These are phyloP conservation scores for Penelope pileata DNA, from an alignment of 2,113 vertebrate genomes.

Conservation along the genomic window DNA sequence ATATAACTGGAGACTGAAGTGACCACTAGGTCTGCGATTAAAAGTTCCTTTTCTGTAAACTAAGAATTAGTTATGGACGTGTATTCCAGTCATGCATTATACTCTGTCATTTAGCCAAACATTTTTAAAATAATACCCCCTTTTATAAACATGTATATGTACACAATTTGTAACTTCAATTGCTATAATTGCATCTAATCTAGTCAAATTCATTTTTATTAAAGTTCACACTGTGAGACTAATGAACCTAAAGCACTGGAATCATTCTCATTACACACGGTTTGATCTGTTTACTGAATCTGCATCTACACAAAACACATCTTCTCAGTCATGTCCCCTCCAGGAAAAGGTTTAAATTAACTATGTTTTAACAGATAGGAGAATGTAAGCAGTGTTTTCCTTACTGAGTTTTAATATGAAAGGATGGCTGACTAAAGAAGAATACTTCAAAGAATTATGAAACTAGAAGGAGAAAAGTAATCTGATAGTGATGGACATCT, in stretches of 20 bases:
- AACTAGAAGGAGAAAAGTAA: background rate
- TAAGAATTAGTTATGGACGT: background rate
- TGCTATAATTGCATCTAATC: constrained; percentile 56
- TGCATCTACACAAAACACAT: constrained; percentile 21
- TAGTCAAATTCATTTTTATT: constrained; percentile 48
- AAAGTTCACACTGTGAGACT: constrained; percentile 57
- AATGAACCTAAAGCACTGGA: constrained; percentile 51
- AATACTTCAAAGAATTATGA: background rate
- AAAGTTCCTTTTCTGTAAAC: background rate
- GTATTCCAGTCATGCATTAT: background rate
- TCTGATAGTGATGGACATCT: background rate
- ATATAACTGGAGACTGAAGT: background rate
- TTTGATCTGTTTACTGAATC: background rate
- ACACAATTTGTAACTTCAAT: constrained; percentile 36
- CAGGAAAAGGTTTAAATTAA: background rate
- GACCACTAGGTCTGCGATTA: background rate
- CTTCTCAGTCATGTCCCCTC: background rate
- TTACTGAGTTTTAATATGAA: background rate
- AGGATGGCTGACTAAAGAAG: background rate
- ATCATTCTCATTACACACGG: background rate
- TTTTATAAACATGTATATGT: background rate
- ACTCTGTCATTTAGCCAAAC: background rate
- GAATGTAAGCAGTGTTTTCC: background rate
- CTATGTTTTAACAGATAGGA: background rate
- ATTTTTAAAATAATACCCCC: constrained; percentile 8